phyloP scores from a whole-genome alignment of 2,797 vertebrate species.

The Chaetodon trifasciatus region DNA sequence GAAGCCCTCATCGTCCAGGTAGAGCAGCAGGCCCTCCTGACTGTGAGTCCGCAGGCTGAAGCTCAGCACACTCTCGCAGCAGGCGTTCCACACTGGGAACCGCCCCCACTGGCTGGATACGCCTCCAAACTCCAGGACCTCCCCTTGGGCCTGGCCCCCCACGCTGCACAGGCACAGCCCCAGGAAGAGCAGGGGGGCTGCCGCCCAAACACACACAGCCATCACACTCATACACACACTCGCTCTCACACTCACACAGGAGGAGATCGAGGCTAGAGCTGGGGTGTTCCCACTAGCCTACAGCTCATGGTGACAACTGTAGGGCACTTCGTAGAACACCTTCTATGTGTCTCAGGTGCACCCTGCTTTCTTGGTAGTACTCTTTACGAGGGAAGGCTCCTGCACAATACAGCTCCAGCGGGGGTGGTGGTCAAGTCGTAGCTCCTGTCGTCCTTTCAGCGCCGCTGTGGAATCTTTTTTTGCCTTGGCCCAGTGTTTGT shows the following conservation, averaged over 20 bases:
- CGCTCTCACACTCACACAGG: constrained; percentile 68
- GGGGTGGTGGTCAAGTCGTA: constrained; percentile 40
- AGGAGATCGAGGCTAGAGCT: constrained; percentile 78
- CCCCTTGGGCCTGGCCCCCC: constrained; percentile 82
- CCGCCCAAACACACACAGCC: constrained; percentile 85
- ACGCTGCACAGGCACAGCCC: constrained; percentile 84
- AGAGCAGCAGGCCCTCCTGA: constrained; percentile 95
- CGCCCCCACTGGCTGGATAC: constrained; percentile 98
- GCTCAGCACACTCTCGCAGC: constrained; percentile 98
- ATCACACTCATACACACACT: constrained; percentile 83
- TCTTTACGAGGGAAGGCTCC: constrained; percentile 32
- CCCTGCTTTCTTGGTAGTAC: constrained; percentile 34
- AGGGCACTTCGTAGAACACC: constrained; percentile 60
- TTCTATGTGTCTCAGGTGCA: constrained; percentile 46
- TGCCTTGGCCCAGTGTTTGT: constrained; percentile 28
- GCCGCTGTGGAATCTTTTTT: constrained; percentile 57
- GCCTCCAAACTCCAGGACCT: constrained; percentile 93
- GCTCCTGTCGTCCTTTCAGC: constrained; percentile 61
- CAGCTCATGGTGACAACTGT: constrained; percentile 79
- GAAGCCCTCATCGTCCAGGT: constrained; percentile 98
- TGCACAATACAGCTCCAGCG: constrained; percentile 37
- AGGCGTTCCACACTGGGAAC: constrained; percentile 99
- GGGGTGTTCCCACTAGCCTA: constrained; percentile 72
- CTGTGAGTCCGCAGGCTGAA: constrained; percentile 99
- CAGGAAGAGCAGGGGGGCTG: constrained; percentile 83